phyloP scores from a whole-genome alignment of 2,113 vertebrate species.

The Hoplias malabaricus region DNA sequence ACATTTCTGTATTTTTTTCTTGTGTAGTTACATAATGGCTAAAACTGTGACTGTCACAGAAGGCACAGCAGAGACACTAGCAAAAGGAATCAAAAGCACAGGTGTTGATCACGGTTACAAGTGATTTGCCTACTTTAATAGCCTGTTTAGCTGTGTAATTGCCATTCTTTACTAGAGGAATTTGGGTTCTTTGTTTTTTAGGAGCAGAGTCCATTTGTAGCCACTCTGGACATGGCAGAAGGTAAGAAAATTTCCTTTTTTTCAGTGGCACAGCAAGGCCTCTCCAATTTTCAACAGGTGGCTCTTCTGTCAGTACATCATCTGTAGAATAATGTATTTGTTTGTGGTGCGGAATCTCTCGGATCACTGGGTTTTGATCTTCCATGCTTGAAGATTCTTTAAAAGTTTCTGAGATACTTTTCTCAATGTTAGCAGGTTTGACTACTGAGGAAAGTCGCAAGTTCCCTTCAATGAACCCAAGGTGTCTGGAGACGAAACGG shows the following conservation, averaged over 20 bases:
- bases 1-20: background rate
- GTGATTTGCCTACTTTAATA: too few species aligned
- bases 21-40: background rate
- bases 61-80: conserved; percentile 18
- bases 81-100: conserved; percentile 45
- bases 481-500: background rate
- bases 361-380: background rate
- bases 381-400: background rate
- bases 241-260: background rate
- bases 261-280: conserved; percentile 32
- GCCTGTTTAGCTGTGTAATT: too few species aligned
- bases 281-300: conserved; percentile 40
- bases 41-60: conserved; percentile 29
- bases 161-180: conserved; percentile 22
- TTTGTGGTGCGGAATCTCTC: background rate
- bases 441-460: conserved; percentile 41
- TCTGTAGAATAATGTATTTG: background rate
- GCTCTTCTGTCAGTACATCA: background rate
- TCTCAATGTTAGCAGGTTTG: background rate
- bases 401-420: background rate
- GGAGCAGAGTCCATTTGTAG: background rate
- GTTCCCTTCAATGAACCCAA: conserved; percentile 22
- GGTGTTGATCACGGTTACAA: too few species aligned
- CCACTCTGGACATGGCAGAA: conserved; percentile 28
- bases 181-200: conserved; percentile 1